These are phyloP conservation scores for Phengaris arion DNA, from an alignment of 2,888 invertebrate species.

Conservation along the genomic window DNA sequence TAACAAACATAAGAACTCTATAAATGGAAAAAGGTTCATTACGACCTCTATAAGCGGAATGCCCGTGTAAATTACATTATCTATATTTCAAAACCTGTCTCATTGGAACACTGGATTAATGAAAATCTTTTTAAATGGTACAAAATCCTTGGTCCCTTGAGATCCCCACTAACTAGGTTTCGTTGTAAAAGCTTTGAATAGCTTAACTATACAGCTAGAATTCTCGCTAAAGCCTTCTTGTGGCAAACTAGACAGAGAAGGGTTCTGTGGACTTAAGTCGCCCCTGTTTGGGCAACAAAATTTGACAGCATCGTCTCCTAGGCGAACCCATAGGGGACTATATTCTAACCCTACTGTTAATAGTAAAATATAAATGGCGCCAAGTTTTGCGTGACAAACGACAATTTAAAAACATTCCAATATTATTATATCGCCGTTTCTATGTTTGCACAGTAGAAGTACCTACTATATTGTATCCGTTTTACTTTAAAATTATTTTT, in stretches of 20 bases:
- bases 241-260: not conserved
- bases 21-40: too few species aligned
- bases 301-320: not conserved
- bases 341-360: not conserved
- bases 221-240: not conserved
- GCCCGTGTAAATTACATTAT: too few species aligned
- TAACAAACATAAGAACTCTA: too few species aligned
- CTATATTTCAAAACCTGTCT: too few species aligned
- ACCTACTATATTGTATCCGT: not conserved
- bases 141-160: too few species aligned
- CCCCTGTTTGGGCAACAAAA: not conserved
- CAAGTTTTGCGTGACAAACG: slow-evolving; percentile 8
- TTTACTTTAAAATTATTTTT: not conserved
- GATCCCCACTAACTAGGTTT: too few species aligned
- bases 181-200: too few species aligned
- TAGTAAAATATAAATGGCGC: not conserved
- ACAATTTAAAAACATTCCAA: slow-evolving; percentile 7
- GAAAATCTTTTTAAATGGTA: too few species aligned
- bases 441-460: not conserved
- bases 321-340: slow-evolving; percentile 1
- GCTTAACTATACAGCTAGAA: too few species aligned
- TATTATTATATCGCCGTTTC: not conserved
- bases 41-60: too few species aligned
- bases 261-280: not conserved
- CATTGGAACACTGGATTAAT: too few species aligned